Base-by-base conservation (phyloP, 1,140 invertebrate genomes). In the Mya arenaria region DNA sequence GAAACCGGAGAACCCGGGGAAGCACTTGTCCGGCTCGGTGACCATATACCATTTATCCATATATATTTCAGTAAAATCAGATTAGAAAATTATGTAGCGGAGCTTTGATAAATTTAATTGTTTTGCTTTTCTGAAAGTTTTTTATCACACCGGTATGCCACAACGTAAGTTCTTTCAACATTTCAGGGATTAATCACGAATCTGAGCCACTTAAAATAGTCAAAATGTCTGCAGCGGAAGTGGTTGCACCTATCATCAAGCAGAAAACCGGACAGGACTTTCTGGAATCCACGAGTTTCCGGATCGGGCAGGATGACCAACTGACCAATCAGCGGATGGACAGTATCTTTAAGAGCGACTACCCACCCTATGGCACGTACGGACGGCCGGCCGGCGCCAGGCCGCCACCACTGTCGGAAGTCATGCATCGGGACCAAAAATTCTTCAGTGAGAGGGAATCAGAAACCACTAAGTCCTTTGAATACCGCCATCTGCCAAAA, bases 291-390 rank as follows among this genome's bases (percentile, higher is more conserved):
- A 89, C 87, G 15, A 89, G 87, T 63, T 88, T 90, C 79, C 84
- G 84, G 37, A 83, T 91, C 10, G 75, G 75, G 4, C 89, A 90
- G 80, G 90, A 91, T 72, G 56, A 80, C n/a, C 75, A 74, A 1
- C 63, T 86, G 23, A 88, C 82, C 28, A 79, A 83, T 36, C 58
- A 84, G 8, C 65, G 84, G 1, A 86, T 87, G 62, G 60, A 85
- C 37, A 90, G 88, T 78, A 85, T 89, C 19, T 91, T 91, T 68
- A 90, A 88, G 66, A 74, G 84, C n/a, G 89, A 91, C 60, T 91
- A 87, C 66, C 85, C 86, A 4, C 79, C 85, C 1, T 85, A 90
- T 66, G 58, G 66, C 36, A 37, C 63, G 34, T 84, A 86, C 72
- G 84, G 85, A 6, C 63, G 83, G 23, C 71, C 77, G 28, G 75